These are phyloP conservation scores for Nansenia antarctica DNA, from an alignment of 2,113 vertebrate genomes.

Conservation along the genomic window DNA sequence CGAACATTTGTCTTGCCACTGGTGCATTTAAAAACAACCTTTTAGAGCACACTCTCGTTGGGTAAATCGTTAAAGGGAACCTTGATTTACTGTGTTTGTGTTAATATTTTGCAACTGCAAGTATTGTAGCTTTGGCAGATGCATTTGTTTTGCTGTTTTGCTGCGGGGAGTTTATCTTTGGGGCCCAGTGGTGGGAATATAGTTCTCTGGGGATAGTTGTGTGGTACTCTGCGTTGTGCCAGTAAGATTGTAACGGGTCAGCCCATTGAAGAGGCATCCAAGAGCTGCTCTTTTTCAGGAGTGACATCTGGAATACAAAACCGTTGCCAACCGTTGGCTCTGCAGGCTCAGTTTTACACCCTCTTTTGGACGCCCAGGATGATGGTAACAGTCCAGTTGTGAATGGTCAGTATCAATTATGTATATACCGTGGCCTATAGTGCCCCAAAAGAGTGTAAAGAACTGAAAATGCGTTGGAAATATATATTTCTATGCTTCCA, in stretches of 20 bases:
- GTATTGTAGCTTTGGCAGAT: slow-evolving; percentile 1
- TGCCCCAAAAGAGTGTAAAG: too few relatives aligned
- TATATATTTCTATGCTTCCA: background rate
- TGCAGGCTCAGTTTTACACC: background rate
- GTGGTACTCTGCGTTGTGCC: slow-evolving; percentile 10
- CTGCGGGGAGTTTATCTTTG: slow-evolving; percentile 18
- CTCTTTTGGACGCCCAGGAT: background rate
- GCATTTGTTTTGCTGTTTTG: slow-evolving; percentile 28
- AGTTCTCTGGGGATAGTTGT: slow-evolving; percentile 15
- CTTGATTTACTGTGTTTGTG: background rate
- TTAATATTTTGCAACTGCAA: background rate
- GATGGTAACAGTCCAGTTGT: background rate
- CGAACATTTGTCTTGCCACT: too few relatives aligned
- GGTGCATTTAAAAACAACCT: too few relatives aligned
- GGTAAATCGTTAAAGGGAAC: background rate
- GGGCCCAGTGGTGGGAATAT: slow-evolving; percentile 20
- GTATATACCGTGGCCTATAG: too few relatives aligned
- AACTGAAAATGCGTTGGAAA: too few relatives aligned
- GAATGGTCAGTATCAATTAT: too few relatives aligned
- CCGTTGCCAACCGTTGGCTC: background rate
- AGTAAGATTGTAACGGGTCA: background rate
- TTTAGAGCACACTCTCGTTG: background rate
- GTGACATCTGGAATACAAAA: background rate
- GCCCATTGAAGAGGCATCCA: background rate
- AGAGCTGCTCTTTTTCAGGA: background rate